Percentiles rank a stretch among this genome's conserved stretches.
These are phyloP conservation scores for Argyresthia albistria DNA, from an alignment of 2,888 invertebrate species.

Conservation along the genomic window DNA sequence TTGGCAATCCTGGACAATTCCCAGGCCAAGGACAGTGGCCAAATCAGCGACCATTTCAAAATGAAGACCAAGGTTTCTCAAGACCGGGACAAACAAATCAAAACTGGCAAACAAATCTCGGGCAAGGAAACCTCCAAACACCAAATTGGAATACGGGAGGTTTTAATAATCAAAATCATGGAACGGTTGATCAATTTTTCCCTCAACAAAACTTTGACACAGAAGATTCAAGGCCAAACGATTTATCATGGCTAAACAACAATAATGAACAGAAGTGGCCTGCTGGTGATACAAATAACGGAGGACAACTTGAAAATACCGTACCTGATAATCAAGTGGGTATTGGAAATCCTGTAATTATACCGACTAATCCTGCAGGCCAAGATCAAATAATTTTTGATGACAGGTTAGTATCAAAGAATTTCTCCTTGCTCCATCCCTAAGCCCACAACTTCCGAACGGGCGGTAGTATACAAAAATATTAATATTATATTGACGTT, in stretches of 20 bases:
- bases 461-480: too few relatives aligned
- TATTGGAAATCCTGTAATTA: constrained; percentile 23
- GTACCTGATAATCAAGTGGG: constrained; percentile 5
- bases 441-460: too few relatives aligned
- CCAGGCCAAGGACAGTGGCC: constrained; percentile 2
- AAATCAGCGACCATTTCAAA: constrained; percentile 9
- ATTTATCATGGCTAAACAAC: background rate
- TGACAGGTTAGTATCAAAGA: constrained; percentile 13
- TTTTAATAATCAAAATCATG: too few relatives aligned
- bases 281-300: too few relatives aligned
- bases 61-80: background rate
- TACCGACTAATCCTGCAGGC: constrained; percentile 11
- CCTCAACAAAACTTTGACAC: background rate
- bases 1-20: constrained; percentile 5
- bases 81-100: background rate
- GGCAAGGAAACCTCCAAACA: background rate
- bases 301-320: too few relatives aligned
- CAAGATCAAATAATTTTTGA: constrained; percentile 15
- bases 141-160: background rate
- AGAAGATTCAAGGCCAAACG: background rate
- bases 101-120: background rate
- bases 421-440: too few relatives aligned
- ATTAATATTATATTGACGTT: too few relatives aligned
- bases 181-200: background rate
- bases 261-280: background rate